Evolutionary conservation across 1,140 invertebrate genomes (phyloP).

Genomic region (Drosophila hydei): DNA sequence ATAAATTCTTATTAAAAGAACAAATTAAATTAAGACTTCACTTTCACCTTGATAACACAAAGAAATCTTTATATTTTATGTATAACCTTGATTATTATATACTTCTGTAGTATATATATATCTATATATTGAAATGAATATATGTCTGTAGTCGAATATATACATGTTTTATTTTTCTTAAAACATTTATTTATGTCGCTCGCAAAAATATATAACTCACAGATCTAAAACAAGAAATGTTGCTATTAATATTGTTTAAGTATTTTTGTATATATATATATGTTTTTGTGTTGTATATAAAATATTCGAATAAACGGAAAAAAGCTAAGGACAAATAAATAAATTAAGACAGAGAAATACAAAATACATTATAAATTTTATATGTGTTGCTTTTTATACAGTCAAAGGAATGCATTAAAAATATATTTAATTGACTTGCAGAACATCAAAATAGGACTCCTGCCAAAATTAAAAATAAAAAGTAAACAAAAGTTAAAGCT

Average conservation of each 20-base stretch:
- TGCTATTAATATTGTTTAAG: not conserved
- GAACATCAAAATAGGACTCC: constrained; percentile 12
- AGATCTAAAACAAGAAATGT: not conserved
- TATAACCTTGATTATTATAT: not conserved
- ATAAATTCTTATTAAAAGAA: too few relatives aligned
- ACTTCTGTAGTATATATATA: not conserved
- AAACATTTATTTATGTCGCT: constrained; percentile 17
- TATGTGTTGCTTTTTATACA: not conserved
- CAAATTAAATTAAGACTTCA: too few relatives aligned
- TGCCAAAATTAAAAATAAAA: constrained; percentile 3
- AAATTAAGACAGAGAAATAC: constrained; percentile 42
- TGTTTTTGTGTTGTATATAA: constrained; percentile 1
- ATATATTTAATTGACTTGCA: constrained; percentile 20
- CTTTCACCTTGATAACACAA: too few relatives aligned
- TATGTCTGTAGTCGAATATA: constrained; percentile 19
- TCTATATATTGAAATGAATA: not conserved
- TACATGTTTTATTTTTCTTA: constrained; percentile 6
- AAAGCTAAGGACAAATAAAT: constrained; percentile 59
- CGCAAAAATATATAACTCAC: not conserved
- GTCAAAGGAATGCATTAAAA: constrained; percentile 16
- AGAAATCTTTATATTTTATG: too few relatives aligned
- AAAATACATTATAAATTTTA: not conserved
- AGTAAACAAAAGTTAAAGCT: constrained; percentile 15
- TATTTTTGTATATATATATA: not conserved
- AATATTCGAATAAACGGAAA: not conserved